These are phyloP conservation scores for Trachelus stipa DNA, from an alignment of 2,888 invertebrate genomes.

Conservation along the genomic window DNA sequence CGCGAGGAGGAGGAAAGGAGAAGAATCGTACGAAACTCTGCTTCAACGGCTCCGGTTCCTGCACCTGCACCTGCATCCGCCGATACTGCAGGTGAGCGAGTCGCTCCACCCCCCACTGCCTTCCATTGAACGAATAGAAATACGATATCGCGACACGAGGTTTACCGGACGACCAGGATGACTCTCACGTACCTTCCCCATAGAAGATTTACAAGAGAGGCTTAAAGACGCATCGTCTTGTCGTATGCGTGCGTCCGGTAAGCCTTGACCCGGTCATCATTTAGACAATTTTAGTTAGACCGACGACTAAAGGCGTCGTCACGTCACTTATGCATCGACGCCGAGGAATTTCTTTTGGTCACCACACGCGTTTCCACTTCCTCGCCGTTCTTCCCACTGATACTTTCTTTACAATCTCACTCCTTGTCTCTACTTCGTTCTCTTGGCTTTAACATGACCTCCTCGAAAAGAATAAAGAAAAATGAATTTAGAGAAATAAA, in stretches of 20 bases:
- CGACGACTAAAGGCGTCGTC: not conserved
- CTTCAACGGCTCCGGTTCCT: slow-evolving; percentile 57
- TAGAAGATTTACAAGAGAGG: slow-evolving; percentile 8
- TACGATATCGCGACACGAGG: slow-evolving; percentile 33
- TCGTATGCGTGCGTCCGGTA: slow-evolving; percentile 30
- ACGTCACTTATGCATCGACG: not conserved
- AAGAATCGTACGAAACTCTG: slow-evolving; percentile 61
- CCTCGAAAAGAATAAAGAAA: not conserved
- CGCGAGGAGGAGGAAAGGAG: slow-evolving; percentile 70
- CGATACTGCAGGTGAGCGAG: slow-evolving; percentile 66
- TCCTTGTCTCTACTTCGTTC: not conserved
- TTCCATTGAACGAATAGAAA: slow-evolving; percentile 61
- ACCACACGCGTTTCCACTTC: not conserved
- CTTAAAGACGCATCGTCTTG: slow-evolving; percentile 6
- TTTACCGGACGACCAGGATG: slow-evolving; percentile 29
- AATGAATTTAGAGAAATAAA: not conserved
- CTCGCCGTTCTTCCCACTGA: not conserved
- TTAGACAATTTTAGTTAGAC: slow-evolving; percentile 27
- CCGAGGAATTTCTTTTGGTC: not conserved
- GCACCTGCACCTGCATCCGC: slow-evolving; percentile 62
- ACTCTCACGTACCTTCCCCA: slow-evolving; percentile 9
- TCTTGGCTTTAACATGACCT: not conserved
- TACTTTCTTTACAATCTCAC: not conserved
- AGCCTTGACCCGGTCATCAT: slow-evolving; percentile 30
- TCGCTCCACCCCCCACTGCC: slow-evolving; percentile 66